Conservation (phyloP, 2,888 invertebrate genomes). For the Eledona agricola region DNA sequence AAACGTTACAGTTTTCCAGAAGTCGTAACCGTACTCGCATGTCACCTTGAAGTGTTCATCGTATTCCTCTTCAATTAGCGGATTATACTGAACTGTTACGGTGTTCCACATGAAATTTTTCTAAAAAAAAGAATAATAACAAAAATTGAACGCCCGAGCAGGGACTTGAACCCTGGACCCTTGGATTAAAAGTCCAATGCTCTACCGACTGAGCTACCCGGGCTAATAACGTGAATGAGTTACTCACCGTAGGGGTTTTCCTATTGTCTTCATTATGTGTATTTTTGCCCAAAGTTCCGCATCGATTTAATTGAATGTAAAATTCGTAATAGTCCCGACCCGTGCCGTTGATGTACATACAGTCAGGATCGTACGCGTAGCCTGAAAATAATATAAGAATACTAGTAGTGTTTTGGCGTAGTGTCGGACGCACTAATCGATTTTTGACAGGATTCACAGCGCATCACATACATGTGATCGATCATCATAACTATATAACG, state of each 20-base stretch:
- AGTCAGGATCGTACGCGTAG: slow-evolving; percentile 92
- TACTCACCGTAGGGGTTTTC: slow-evolving; percentile 85
- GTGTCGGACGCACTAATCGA: too few relatives aligned
- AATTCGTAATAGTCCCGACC: slow-evolving; percentile 93
- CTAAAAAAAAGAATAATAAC: slow-evolving; percentile 59
- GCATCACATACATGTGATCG: too few relatives aligned
- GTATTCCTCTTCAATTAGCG: slow-evolving; percentile 91
- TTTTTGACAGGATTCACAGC: too few relatives aligned
- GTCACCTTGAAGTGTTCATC: slow-evolving; percentile 96
- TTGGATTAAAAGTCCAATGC: slow-evolving; percentile 79
- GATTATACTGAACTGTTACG: slow-evolving; percentile 92
- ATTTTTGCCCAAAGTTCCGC: slow-evolving; percentile 90
- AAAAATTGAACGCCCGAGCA: slow-evolving; percentile 66
- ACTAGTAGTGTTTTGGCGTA: too few relatives aligned
- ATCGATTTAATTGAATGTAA: slow-evolving; percentile 90
- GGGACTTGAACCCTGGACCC: slow-evolving; percentile 80
- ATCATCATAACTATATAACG: too few relatives aligned
- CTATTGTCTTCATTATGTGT: slow-evolving; percentile 84
- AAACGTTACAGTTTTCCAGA: slow-evolving; percentile 96
- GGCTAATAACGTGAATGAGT: slow-evolving; percentile 55
- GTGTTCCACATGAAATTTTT: slow-evolving; percentile 98
- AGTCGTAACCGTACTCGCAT: slow-evolving; percentile 95
- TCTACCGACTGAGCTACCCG: slow-evolving; percentile 78
- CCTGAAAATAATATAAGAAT: slow-evolving; percentile 63
- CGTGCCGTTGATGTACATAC: slow-evolving; percentile 94